A percentile compares a stretch with the other conserved stretches of the same genome.
Conservation (phyloP, 2,113 vertebrate genomes). For the Amblyornis subalaris region DNA sequence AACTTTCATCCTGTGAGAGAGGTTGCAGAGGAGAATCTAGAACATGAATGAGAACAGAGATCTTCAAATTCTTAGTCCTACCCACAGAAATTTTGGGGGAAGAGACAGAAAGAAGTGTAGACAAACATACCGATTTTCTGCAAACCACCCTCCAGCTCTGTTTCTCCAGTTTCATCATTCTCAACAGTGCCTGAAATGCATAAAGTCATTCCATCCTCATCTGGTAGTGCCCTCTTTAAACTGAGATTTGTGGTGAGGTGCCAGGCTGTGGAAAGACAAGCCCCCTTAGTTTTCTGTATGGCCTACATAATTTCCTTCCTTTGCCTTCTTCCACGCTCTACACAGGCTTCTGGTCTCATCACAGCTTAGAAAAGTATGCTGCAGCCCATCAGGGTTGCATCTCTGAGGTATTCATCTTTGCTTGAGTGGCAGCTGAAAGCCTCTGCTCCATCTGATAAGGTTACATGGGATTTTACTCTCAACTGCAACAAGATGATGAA, state of each 20-base stretch:
- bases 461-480: background rate
- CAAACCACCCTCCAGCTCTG: background rate
- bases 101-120: background rate
- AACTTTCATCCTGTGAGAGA: background rate
- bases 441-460: background rate
- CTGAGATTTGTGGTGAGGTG: background rate
- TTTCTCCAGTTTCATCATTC: background rate
- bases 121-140: background rate
- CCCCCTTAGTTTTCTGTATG: background rate
- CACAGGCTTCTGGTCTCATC: background rate
- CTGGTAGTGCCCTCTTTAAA: background rate
- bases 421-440: background rate
- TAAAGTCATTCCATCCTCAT: background rate
- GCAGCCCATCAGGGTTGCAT: background rate
- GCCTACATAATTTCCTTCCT: background rate
- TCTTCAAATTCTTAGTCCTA: background rate
- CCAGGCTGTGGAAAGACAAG: background rate
- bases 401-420: background rate
- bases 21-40: background rate
- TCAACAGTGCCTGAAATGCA: fast-evolving
- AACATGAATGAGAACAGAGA: background rate
- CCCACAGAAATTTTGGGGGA: background rate
- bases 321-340: background rate
- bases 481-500: background rate
- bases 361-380: background rate